Evolutionary conservation across 2,888 invertebrate species (phyloP).

Genomic region (Smittia aterrima): DNA sequence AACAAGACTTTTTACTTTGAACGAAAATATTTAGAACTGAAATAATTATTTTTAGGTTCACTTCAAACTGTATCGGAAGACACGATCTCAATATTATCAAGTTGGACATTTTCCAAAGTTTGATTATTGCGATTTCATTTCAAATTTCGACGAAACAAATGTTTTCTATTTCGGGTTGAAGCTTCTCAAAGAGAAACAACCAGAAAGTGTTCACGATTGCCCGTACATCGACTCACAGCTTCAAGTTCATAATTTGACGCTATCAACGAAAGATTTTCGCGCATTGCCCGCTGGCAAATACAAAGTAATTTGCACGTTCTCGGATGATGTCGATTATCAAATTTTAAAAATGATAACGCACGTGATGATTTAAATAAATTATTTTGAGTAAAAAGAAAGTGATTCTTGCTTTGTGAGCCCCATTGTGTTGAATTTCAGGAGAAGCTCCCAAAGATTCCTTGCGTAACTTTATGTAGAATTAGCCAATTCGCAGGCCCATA

Average conservation of each 20-base stretch:
- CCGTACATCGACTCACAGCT: slow-evolving; percentile 14
- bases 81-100: slow-evolving; percentile 27
- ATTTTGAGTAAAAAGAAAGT: slow-evolving; percentile 22
- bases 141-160: slow-evolving; percentile 15
- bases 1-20: not conserved
- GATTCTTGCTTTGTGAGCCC: slow-evolving; percentile 41
- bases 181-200: slow-evolving; percentile 4
- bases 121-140: slow-evolving; percentile 32
- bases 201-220: slow-evolving; percentile 31
- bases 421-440: slow-evolving; percentile 36
- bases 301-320: slow-evolving; percentile 35
- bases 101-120: slow-evolving; percentile 29
- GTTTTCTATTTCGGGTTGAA: slow-evolving; percentile 27
- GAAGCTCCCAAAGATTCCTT: slow-evolving; percentile 14
- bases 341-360: slow-evolving; percentile 38
- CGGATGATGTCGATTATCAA: slow-evolving; percentile 26
- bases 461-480: slow-evolving; percentile 39
- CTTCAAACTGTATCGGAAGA: slow-evolving; percentile 19
- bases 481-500: slow-evolving; percentile 23
- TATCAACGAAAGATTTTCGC: slow-evolving; percentile 4
- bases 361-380: slow-evolving; percentile 25
- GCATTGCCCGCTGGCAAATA: slow-evolving; percentile 31
- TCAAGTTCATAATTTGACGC: slow-evolving; percentile 23
- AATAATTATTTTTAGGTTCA: slow-evolving; percentile 24
- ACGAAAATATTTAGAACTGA: not conserved